Evolutionary conservation across 2,888 invertebrate genomes (phyloP), one percentile per base, ranked within the genome.

Genomic region (Synanthedon andrenaeformis): DNA sequence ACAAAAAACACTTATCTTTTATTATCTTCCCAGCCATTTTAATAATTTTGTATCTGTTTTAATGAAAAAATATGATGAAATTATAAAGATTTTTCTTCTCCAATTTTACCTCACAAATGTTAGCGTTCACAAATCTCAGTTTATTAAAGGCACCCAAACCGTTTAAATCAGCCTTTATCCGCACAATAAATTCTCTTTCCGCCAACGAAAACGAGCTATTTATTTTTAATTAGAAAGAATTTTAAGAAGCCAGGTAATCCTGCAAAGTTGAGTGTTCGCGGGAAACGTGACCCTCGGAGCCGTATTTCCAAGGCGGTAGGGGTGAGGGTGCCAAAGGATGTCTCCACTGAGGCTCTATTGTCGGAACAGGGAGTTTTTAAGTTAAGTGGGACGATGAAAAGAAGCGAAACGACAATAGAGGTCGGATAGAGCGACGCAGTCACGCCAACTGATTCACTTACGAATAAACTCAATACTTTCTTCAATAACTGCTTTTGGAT

Each of bases 211-310:
- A 41, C 42, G 50, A 19, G 6, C 50, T 53, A 53, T 53, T 53
- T 53, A 53, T 53, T 53, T 53, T 53, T 53, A 53, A 53, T 53
- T 53, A 53, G 35, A 50, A 49, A 50, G 50, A 13, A 23, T 49
- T 49, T 23, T 45, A 14, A n/a, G 45, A 45, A 45, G 45, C 45
- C 45, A 45, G 45, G 13, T 14, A 14, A 45, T n/a, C 14, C 13
- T 3, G 13, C 45, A n/a, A 45, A 35, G 35, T 35, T 35, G 45
- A 12, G 45, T 45, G 45, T 45, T 35, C 10, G 35, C 45, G 13
- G 13, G 45, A 14, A 14, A 45, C 45, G 13, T 45, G 45, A 45
- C 13, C n/a, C 13, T 45, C 10, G 10, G 45, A 6, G 12, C 45
- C 45, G 5, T 45, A 45, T 14, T 12, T 8, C 12, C 3, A 6